Evolutionary conservation across 2,797 vertebrate genomes (phyloP).

Genomic region (Microchirus variegatus): DNA sequence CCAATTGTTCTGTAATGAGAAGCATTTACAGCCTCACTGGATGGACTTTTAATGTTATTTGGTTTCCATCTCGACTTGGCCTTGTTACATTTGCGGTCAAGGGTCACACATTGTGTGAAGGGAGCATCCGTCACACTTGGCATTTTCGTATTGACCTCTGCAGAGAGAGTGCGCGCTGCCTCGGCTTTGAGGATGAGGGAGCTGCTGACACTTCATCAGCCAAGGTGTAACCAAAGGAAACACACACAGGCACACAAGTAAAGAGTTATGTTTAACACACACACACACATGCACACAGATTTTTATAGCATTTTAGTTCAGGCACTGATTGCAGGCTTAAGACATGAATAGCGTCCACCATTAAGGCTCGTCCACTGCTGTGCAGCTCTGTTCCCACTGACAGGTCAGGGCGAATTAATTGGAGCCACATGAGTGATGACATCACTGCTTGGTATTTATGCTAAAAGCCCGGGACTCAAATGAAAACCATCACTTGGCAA

Average conservation of each 20-base stretch:
- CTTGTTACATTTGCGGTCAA: slow-evolving; percentile 61
- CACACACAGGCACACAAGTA: slow-evolving; percentile 23
- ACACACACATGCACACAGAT: slow-evolving; percentile 9
- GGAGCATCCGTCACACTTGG: slow-evolving; percentile 76
- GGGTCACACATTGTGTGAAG: slow-evolving; percentile 48
- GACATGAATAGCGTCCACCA: slow-evolving; percentile 40
- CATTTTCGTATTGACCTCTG: slow-evolving; percentile 65
- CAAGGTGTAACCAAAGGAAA: slow-evolving; percentile 42
- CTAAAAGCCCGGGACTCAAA: slow-evolving; percentile 43
- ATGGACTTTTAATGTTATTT: slow-evolving; percentile 68
- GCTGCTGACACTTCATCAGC: slow-evolving; percentile 53
- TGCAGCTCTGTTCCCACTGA: slow-evolving; percentile 45
- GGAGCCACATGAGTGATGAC: slow-evolving; percentile 53
- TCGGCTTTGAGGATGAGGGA: slow-evolving; percentile 10
- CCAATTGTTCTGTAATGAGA: slow-evolving; percentile 73
- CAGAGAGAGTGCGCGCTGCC: slow-evolving; percentile 12
- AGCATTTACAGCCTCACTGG: slow-evolving; percentile 50
- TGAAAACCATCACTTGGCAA: slow-evolving; percentile 44
- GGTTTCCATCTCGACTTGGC: slow-evolving; percentile 42
- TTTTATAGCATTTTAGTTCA: slow-evolving; percentile 62
- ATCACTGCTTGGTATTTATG: slow-evolving; percentile 48
- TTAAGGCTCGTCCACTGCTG: slow-evolving; percentile 49
- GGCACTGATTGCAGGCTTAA: slow-evolving; percentile 40
- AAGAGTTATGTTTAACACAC: background rate
- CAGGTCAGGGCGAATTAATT: slow-evolving; percentile 52